Base-by-base conservation (phyloP, 64 coral and sea anemone species). In the Astreopora myriophthalma region DNA sequence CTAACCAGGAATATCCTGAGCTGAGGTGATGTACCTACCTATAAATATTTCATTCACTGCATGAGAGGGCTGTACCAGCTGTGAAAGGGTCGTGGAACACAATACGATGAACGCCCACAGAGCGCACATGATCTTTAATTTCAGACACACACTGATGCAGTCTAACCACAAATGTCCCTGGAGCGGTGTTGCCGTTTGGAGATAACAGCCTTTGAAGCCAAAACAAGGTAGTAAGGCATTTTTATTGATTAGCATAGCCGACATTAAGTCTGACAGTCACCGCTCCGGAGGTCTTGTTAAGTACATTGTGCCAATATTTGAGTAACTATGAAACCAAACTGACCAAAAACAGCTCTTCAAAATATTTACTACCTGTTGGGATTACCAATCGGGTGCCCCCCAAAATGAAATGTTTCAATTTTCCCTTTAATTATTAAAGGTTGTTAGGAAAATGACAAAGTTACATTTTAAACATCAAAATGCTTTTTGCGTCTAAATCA, bases 21-120 rank as follows among this genome's bases (percentile, higher is more conserved):
- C 6, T 6, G 9, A 26, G 61, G 61, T 64, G 2, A 32, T n/a
- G n/a, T 29, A 79, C 75, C 7, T 49, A 80, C 76, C 76, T 33
- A 80, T 80, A 9, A 34, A 61, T 80, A 80, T 60, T 60, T 80
- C 76, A 34, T 48, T 80, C 49, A 28, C 16, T 35, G 26, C 30
- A 7, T 80, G 76, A 17, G 76, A 32, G 20, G 48, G 19, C 19
- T 26, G 33, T 13, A 80, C 30, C 17, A 60, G 49, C 14, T 58
- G 76, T 19, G 14, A 22, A 28, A 80, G 27, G 17, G 38, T n/a
- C 17, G 7, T 1, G 8, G 25, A 75, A 44, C 29, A 55, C 3
- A 3, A 60, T 9, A 20, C 29, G 14, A 80, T 13, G 30, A 27
- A 23, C 2, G 6, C 60, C 76, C 28, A 58, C 19, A 48, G 22